Conservation (phyloP, 2,113 vertebrate species). For the Albula glossodonta region DNA sequence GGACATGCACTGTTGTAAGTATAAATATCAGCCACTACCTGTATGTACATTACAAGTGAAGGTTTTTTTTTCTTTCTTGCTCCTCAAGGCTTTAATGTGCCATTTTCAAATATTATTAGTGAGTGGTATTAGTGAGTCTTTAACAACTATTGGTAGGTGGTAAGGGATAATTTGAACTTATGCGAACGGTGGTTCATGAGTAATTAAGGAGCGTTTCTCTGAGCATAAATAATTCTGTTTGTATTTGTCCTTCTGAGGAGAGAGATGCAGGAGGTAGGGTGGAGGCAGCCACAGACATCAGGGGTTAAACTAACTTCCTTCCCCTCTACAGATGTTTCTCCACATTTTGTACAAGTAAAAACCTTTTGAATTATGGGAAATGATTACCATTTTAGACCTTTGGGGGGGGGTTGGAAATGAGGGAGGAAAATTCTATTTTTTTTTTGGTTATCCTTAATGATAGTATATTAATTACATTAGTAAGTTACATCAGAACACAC, state of each 20-base stretch:
- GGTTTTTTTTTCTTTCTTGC: conserved; percentile 65
- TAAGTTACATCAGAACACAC: not conserved
- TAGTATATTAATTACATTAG: not conserved
- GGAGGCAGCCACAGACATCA: conserved; percentile 72
- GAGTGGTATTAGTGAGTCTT: conserved; percentile 93
- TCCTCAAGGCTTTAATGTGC: conserved; percentile 88
- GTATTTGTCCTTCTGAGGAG: conserved; percentile 89
- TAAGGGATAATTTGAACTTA: conserved; percentile 85
- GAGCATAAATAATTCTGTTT: conserved; percentile 99
- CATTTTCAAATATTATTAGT: conserved; percentile 88
- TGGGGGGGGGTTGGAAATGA: not conserved
- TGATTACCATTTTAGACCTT: conserved; percentile 38
- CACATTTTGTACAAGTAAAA: conserved; percentile 35
- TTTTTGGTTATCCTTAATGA: not conserved
- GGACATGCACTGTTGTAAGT: conserved; percentile 86
- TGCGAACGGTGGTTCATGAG: conserved; percentile 91
- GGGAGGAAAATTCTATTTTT: not conserved
- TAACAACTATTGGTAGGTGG: conserved; percentile 98
- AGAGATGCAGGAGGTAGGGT: conserved; percentile 74
- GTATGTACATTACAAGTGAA: conserved; percentile 95
- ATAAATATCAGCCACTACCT: conserved; percentile 98
- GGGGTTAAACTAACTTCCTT: conserved; percentile 76
- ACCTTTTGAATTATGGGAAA: conserved; percentile 52
- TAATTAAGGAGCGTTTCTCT: conserved; percentile 99
- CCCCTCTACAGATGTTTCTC: conserved; percentile 56